Conservation (phyloP, 2,797 vertebrate genomes). For the Sarcoramphus papa region DNA sequence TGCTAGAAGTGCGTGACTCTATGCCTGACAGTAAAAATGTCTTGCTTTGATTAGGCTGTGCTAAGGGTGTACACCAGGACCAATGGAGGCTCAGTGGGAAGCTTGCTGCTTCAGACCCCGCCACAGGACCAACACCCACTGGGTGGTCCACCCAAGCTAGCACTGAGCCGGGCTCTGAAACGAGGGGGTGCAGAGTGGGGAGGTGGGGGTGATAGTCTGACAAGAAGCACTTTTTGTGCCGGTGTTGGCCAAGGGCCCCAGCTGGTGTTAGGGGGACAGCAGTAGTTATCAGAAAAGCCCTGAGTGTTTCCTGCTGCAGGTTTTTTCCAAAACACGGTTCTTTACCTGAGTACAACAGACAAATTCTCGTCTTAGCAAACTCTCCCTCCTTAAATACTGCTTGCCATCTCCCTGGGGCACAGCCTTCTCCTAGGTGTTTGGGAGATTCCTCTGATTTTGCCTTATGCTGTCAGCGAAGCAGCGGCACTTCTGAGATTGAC, state of each 20-base stretch:
- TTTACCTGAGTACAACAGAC: background rate
- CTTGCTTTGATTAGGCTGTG: background rate
- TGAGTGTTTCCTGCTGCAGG: background rate
- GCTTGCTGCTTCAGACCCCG: background rate
- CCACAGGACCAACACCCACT: background rate
- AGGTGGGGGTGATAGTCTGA: background rate
- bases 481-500: accelerated
- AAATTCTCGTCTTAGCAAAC: background rate
- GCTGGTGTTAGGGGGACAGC: background rate
- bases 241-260: background rate
- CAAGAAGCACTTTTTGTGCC: background rate
- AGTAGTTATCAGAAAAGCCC: background rate
- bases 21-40: background rate
- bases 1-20: background rate
- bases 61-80: no score
- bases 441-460: background rate
- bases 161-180: background rate
- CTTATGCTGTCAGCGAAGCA: accelerated
- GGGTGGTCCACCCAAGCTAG: background rate
- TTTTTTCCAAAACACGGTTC: background rate
- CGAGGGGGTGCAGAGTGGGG: background rate
- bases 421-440: background rate
- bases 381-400: background rate
- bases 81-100: background rate
- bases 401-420: background rate